phyloP scores from a whole-genome alignment of 2,113 vertebrate species.

The Willisornis vidua region DNA sequence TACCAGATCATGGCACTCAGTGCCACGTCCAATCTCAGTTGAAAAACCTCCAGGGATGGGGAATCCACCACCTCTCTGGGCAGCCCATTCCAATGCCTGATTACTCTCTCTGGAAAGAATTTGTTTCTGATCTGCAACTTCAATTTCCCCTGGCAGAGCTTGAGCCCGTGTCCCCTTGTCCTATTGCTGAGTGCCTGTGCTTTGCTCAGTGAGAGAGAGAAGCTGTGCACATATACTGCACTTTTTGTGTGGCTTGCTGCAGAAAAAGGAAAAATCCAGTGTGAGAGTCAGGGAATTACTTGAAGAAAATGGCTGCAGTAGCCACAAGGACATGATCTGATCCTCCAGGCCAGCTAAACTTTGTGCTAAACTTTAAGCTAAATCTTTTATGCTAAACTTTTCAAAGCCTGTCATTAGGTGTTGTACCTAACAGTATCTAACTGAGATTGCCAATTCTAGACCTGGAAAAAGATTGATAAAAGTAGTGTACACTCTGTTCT shows the following conservation, averaged over 20 bases:
- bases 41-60: too few relatives aligned
- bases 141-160: too few relatives aligned
- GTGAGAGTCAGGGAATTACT: background rate
- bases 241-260: background rate
- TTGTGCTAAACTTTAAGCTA: background rate
- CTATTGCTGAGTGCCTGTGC: too few relatives aligned
- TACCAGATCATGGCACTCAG: too few relatives aligned
- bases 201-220: background rate
- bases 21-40: too few relatives aligned
- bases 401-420: background rate
- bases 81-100: too few relatives aligned
- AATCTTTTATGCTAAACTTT: background rate
- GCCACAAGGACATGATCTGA: background rate
- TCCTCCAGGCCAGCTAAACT: background rate
- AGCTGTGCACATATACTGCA: background rate
- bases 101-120: too few relatives aligned
- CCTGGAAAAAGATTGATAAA: background rate
- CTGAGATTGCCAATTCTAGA: background rate
- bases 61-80: too few relatives aligned
- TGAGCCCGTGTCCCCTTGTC: too few relatives aligned
- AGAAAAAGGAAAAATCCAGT: background rate
- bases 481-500: background rate
- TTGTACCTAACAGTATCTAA: background rate
- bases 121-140: too few relatives aligned
- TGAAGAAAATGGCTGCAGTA: background rate